Evolutionary conservation across 1,140 invertebrate species (phyloP).

Genomic region (Tetramorium alpestre): DNA sequence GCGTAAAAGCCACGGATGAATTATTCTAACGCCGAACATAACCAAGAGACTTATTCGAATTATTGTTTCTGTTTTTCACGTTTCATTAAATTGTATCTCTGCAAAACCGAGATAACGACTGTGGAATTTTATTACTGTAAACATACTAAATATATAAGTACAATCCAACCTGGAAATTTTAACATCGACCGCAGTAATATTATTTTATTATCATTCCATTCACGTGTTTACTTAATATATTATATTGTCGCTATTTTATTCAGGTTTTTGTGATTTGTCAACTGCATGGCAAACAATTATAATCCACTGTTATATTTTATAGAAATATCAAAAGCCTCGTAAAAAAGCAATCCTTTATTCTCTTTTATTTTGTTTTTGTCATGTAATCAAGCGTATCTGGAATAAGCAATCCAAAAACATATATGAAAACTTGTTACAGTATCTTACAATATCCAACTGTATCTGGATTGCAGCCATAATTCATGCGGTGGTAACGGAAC

Average conservation of each 20-base stretch:
- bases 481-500: conserved; percentile 1
- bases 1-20: conserved; percentile 11
- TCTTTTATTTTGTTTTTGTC: neutral
- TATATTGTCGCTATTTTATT: neutral
- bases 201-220: neutral
- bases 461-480: neutral
- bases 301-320: neutral
- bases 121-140: neutral
- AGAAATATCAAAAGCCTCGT: neutral
- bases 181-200: neutral
- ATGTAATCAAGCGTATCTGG: neutral
- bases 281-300: neutral
- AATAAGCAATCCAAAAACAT: neutral
- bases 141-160: neutral
- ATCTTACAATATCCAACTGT: conserved; percentile 1
- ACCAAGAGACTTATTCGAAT: neutral
- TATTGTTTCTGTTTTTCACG: conserved; percentile 12
- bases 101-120: neutral
- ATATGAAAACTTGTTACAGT: neutral
- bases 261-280: neutral
- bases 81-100: conserved; percentile 3
- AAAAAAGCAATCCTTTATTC: neutral
- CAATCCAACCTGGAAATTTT: neutral
- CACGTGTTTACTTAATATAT: neutral
- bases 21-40: conserved; percentile 30